A percentile compares a stretch with the other conserved stretches of the same genome.
phyloP scores from a whole-genome alignment of 2,888 invertebrate genomes.

The Apotomis capreana region DNA sequence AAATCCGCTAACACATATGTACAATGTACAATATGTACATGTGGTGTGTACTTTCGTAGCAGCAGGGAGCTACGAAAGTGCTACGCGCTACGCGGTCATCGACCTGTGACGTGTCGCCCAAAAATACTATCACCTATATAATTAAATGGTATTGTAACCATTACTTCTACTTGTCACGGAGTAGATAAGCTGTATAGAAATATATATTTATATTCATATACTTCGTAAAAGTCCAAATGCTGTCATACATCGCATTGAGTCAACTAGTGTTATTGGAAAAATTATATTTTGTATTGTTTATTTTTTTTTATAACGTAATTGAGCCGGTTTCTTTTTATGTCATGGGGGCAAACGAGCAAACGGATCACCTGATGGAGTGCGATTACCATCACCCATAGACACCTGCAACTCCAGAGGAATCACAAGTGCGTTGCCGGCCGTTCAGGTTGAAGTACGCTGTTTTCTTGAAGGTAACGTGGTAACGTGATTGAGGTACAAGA shows the following conservation, averaged over 20 bases:
- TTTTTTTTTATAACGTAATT: too few relatives aligned
- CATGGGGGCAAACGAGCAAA: too few relatives aligned
- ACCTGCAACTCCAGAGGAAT: too few relatives aligned
- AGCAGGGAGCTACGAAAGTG: slow-evolving; percentile 59
- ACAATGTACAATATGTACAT: slow-evolving; percentile 12
- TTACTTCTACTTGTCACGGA: not conserved
- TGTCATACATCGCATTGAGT: not conserved
- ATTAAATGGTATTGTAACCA: not conserved
- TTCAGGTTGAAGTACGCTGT: too few relatives aligned
- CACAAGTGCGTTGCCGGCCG: too few relatives aligned
- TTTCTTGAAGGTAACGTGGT: too few relatives aligned
- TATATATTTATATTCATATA: not conserved
- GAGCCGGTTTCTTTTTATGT: too few relatives aligned
- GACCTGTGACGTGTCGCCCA: slow-evolving; percentile 31
- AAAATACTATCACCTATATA: slow-evolving; percentile 8
- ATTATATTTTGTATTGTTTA: too few relatives aligned
- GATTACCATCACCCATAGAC: too few relatives aligned
- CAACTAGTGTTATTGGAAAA: not conserved
- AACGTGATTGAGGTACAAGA: too few relatives aligned
- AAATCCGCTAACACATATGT: slow-evolving; percentile 9
- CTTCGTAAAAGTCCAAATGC: not conserved
- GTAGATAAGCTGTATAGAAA: not conserved
- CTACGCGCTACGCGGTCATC: slow-evolving; percentile 70
- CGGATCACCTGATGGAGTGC: too few relatives aligned
- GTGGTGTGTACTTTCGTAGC: slow-evolving; percentile 24